Base-by-base conservation (phyloP, 2,113 vertebrate species). In the Cyanistes caeruleus region DNA sequence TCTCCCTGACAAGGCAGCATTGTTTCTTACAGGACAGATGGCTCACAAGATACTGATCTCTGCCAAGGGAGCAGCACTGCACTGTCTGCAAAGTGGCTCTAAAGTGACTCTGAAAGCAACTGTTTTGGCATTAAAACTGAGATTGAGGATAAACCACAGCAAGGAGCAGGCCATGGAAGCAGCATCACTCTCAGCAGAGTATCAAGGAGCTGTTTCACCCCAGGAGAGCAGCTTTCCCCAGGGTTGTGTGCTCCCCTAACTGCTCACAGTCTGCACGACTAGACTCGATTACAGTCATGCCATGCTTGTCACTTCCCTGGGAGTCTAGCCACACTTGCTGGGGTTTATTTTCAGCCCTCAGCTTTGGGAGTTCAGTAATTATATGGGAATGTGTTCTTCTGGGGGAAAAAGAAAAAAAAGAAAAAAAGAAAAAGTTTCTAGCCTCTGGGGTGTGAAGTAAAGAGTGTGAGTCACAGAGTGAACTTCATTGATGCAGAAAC, bases 401-500 rank as follows among this genome's bases (percentile, higher is more conserved):
- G 44, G 13, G n/a, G 19, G 4, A 1, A 3, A 8, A 21, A 37
- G 11, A 20, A 20, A 23, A 21, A 13, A 44, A 20, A 23, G 15
- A 13, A 44, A 44, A 25, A 6, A 25, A 37, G 37, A 77, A 76
- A 73, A 78, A 79, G 55, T 85, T 94, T 90, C 90, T 89, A 96
- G 80, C 88, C 90, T 96, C 80, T 65, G 25, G 83, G 73, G 84
- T 97, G 95, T 96, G 96, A 97, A 97, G 69, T 94, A 95, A 97
- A 94, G 93, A 94, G 64, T 70, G 83, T 97, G 94, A 96, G 84
- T 97, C 96, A 97, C 60, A 31, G 70, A 91, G 77, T 79, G 91
- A 94, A 93, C 81, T 84, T 89, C 95, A 96, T 92, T 96, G 95
- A 95, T 89, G 93, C 89, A 89, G 87, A 89, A 97, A 93, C n/a